phyloP scores from a whole-genome alignment of 2,888 invertebrate genomes.

The Globia sparganii region DNA sequence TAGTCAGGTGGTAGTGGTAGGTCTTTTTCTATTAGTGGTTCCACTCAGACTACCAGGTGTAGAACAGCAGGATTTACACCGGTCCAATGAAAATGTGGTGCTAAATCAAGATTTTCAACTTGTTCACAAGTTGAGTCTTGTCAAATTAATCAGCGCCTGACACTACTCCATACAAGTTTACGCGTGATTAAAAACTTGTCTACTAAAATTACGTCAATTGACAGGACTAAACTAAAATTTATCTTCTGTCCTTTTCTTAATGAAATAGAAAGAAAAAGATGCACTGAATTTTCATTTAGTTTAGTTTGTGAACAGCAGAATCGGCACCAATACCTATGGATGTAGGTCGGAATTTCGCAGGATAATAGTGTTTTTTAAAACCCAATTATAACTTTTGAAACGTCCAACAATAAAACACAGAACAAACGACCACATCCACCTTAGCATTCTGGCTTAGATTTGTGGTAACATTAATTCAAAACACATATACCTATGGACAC shows the following conservation, averaged over 20 bases:
- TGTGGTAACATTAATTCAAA: slow-evolving; percentile 10
- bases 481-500: not conserved
- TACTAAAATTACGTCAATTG: too few relatives aligned
- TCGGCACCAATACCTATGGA: not conserved
- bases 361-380: not conserved
- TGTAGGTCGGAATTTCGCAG: too few relatives aligned
- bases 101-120: not conserved
- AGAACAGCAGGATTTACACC: not conserved
- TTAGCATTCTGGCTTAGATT: slow-evolving; percentile 4
- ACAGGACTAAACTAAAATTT: too few relatives aligned
- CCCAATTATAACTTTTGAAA: not conserved
- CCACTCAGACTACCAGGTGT: not conserved
- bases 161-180: too few relatives aligned
- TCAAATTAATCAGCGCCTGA: too few relatives aligned
- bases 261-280: too few relatives aligned
- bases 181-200: too few relatives aligned
- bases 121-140: too few relatives aligned
- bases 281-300: too few relatives aligned
- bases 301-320: too few relatives aligned
- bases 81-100: not conserved
- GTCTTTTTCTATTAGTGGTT: too few relatives aligned
- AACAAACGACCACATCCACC: not conserved
- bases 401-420: not conserved
- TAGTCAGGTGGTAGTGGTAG: not conserved
- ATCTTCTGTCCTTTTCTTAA: too few relatives aligned